Base-by-base conservation (phyloP, 2,888 invertebrate species). In the Pollenia griseotomentosa region DNA sequence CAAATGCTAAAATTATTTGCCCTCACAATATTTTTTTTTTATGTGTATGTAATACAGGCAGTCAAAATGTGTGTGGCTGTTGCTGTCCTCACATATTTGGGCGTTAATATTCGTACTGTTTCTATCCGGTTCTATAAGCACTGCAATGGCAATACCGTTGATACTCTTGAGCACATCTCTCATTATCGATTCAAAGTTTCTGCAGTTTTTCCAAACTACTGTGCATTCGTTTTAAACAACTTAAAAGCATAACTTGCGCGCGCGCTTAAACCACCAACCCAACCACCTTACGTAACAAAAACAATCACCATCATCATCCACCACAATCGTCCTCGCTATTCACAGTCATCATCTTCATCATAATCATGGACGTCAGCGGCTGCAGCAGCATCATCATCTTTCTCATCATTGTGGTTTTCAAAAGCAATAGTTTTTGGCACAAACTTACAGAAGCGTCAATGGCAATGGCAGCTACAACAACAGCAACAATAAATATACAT, bases 341-440 rank as follows among this genome's bases (percentile, higher is more conserved):
- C 12, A 57, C 19, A 63, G 16, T 40, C 79, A 55, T 73, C 65
- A 71, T 65, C 57, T n/a, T 65, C 57, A 59, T 74, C 59, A 33
- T 65, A 66, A 66, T 23, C 44, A 66, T 66, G n/a, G 40, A 16
- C 53, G 16, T n/a, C 63, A 55, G 48, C 77, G 19, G 40, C 40
- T 23, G 10, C 33, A 63, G 59, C 65, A 70, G 11, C 77, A 75
- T 71, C 33, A 59, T 74, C 53, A 73, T 82, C 65, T 33, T 81
- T 65, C 46, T 79, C 51, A 16, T 74, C 44, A 77, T 57, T 85
- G 81, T 40, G 73, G 81, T 82, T 82, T 82, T 57, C 55, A 33
- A 81, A 81, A 68, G 46, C 71, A 71, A 71, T 70, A 71, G 19
- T 75, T 70, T 75, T 46, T 73, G 77, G 51, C 77, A 68, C 59